phyloP scores from a whole-genome alignment of 2,888 invertebrate genomes.

The Dusona sp. region DNA sequence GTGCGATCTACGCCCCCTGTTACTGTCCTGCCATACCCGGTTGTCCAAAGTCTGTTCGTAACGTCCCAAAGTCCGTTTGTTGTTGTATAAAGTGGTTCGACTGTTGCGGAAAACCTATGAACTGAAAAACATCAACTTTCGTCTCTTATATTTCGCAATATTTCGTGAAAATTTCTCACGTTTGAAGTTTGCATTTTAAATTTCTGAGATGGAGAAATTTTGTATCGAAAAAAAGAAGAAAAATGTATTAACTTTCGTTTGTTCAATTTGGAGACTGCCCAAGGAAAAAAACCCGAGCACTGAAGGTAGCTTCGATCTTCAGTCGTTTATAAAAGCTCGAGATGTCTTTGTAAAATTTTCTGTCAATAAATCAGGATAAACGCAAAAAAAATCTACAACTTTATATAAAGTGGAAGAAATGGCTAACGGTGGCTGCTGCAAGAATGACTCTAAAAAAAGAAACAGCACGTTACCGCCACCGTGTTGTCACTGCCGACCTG shows the following conservation, averaged over 20 bases:
- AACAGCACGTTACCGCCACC: constrained; percentile 73
- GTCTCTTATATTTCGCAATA: not conserved
- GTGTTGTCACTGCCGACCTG: constrained; percentile 73
- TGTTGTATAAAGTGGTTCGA: constrained; percentile 74
- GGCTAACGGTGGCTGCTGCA: constrained; percentile 26
- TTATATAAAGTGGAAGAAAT: constrained; percentile 14
- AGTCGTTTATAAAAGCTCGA: constrained; percentile 4
- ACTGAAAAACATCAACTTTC: constrained; percentile 39
- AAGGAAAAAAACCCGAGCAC: not conserved
- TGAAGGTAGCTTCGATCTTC: constrained; percentile 25
- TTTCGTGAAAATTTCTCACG: not conserved
- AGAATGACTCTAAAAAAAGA: constrained; percentile 36
- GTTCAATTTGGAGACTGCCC: constrained; percentile 5
- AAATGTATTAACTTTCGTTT: constrained; percentile 5
- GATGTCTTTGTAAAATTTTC: constrained; percentile 43
- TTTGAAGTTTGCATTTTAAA: not conserved
- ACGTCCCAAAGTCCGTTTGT: constrained; percentile 57
- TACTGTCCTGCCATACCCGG: constrained; percentile 72
- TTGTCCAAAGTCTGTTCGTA: constrained; percentile 62
- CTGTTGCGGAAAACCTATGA: constrained; percentile 73
- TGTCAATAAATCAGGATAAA: constrained; percentile 14
- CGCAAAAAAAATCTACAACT: not conserved
- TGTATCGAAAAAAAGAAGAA: not conserved
- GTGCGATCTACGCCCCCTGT: constrained; percentile 74
- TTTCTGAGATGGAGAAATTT: not conserved